Evolutionary conservation across 2,113 vertebrate genomes (phyloP), one percentile per base, ranked within the genome.

Genomic region (Oreochromis spilurus): DNA sequence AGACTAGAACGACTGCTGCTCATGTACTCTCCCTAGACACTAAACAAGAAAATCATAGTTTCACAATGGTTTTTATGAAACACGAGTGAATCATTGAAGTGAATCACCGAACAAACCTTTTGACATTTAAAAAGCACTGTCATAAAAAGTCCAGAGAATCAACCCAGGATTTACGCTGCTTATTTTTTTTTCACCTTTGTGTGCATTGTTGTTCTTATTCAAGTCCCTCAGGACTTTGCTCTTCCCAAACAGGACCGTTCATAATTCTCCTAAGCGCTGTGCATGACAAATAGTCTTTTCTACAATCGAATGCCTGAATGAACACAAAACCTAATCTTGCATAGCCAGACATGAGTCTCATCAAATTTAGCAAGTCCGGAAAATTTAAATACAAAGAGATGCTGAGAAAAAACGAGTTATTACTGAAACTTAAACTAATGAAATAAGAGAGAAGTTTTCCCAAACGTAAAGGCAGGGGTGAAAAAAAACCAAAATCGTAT

Each of bases 251-350:
- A 88, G 54, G 79, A 93, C 55, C 50, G 65, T 58, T 81, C 83
- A 65, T 65, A 81, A 75, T 89, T 85, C 67, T 84, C 36, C 10
- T 52, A 67, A 86, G 83, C 50, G 4, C 55, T 4, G 3, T 89
- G 86, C 50, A 86, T 84, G 83, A 88, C 85, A 82, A 87, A 89
- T 38, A 54, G 62, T 62, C 78, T 45, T 24, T 79, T 43, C 84
- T 72, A 83, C 67, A 86, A 86, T 62, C 13, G 31, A 81, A 87
- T 84, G 89, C 87, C 60, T 84, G 85, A 80, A 60, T 81, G 79
- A 93, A 90, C 81, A 84, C 40, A 6, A 78, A 88, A 83, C 72
- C 52, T 88, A 83, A 83, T 91, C 79, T 86, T 87, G 79, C 90
- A 45, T 45, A 38, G 79, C 86, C 86, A 90, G 92, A 84, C 84